phyloP scores from a whole-genome alignment of 2,113 vertebrate genomes.

The Helogale parvula region DNA sequence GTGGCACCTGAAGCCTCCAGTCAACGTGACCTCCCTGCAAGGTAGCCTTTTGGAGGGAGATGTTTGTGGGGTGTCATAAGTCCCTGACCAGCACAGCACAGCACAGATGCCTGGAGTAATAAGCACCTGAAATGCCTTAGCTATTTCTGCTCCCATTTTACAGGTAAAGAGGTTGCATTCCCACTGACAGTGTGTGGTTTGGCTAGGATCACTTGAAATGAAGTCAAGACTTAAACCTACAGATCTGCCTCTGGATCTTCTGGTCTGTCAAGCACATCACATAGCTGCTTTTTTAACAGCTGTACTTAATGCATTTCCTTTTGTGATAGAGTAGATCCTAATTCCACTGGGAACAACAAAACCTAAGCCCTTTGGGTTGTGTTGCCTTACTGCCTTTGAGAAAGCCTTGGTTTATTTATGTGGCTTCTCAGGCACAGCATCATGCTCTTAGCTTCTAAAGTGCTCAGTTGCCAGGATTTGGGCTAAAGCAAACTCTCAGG shows the following conservation, averaged over 20 bases:
- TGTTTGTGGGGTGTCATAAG: accelerated
- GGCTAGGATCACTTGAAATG: not conserved
- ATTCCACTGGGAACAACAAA: not conserved
- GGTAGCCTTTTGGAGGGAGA: not conserved
- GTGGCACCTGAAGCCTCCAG: not conserved
- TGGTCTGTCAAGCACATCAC: not conserved
- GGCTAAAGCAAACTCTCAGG: not conserved
- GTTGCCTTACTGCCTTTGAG: not conserved
- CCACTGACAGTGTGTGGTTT: not conserved
- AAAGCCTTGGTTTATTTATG: not conserved
- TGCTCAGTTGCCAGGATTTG: not conserved
- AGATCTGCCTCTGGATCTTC: conserved; percentile 14
- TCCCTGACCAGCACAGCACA: not conserved
- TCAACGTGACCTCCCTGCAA: too few species aligned
- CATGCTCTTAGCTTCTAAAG: not conserved
- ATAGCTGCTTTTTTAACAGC: not conserved
- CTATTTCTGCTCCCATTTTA: not conserved
- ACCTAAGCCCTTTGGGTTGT: not conserved
- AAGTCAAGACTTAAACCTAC: not conserved
- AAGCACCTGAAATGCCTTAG: not conserved
- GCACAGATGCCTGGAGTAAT: not conserved
- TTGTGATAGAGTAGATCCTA: not conserved
- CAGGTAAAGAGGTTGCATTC: not conserved
- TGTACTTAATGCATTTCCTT: conserved; percentile 7
- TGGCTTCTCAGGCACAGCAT: not conserved